Base-by-base conservation (phyloP, 92 coral and sea anemone genomes). In the Meandrina meandrites region DNA sequence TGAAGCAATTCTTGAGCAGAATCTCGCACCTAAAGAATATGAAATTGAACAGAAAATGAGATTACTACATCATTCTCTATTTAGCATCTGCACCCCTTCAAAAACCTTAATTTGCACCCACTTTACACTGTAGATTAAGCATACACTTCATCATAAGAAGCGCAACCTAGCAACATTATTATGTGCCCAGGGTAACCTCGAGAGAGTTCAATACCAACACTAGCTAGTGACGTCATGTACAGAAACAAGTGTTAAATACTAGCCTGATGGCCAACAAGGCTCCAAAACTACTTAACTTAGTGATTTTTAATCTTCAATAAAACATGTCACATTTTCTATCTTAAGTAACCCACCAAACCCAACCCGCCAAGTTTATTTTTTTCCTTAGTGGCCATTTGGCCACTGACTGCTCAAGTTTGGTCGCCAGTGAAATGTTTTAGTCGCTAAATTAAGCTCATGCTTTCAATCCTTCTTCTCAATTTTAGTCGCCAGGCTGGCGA, bases 1-100 rank as follows among this genome's bases (percentile, higher is more conserved):
- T 92, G 98, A 37, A 96, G 88, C 42, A 96, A 79, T 32, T 95
- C 96, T 83, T 94, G 99, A 0, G 99, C 91, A 54, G 94, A 94
- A 47, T 96, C 98, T 27, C 97, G 96, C 81, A 96, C 98, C 99
- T 96, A n/a, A 31, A 76, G 51, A 60, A 80, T 10, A 66, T 0
- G 6, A 66, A 27, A 66, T n/a, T 66, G 71, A 66, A 66, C 17
- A 66, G 17, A 66, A 66, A 19, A 66, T 66, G 31, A 66, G 34
- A 66, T 66, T 22, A 60, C 14, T 10, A 60, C 27, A 60, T 58
- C 10, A 7, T 15, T 18, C 67, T 58, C 28, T 56, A 58, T 21
- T 58, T 21, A 58, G 28, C 67, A 58, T 10, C 27, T 0, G 14
- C 53, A 48, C 53, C 53, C 4, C 53, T 48, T 12, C 53, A 48